These are phyloP conservation scores for Gymnopithys bicolor DNA, from an alignment of 2,797 vertebrate genomes.

Conservation along the genomic window DNA sequence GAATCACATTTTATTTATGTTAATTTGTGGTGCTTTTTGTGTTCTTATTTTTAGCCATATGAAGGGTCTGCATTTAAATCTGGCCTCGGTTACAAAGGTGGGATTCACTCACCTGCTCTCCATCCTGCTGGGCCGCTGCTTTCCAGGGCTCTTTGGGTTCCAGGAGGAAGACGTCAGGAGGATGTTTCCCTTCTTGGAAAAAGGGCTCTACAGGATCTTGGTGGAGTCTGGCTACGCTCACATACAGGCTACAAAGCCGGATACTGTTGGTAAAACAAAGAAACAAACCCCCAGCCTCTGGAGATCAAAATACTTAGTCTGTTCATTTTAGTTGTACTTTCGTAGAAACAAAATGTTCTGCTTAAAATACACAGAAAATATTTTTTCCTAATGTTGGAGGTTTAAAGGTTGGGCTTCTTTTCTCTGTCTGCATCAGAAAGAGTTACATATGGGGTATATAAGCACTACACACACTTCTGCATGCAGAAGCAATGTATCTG, in stretches of 20 bases:
- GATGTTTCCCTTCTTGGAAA: constrained; percentile 71
- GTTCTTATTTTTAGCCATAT: constrained; percentile 60
- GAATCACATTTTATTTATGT: background rate
- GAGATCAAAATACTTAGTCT: background rate
- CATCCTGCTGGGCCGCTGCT: constrained; percentile 56
- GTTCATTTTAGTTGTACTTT: background rate
- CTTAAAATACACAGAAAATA: background rate
- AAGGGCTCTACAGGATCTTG: constrained; percentile 48
- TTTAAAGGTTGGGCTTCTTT: background rate
- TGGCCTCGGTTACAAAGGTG: background rate
- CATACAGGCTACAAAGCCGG: constrained; percentile 79
- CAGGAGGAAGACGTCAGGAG: constrained; percentile 68
- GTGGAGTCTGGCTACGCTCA: constrained; percentile 78
- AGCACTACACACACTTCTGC: background rate
- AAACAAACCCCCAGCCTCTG: background rate
- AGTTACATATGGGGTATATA: background rate
- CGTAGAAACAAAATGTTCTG: background rate
- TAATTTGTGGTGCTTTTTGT: background rate
- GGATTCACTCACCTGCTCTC: constrained; percentile 41
- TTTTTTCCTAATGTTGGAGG: background rate
- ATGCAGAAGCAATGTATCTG: background rate
- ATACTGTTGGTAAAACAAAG: constrained; percentile 74
- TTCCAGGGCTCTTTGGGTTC: constrained; percentile 71
- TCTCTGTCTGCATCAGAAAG: background rate
- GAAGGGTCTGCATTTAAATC: constrained; percentile 80